Evolutionary conservation across 2,797 vertebrate species (phyloP).

Genomic region (Orestias chungarensis): DNA sequence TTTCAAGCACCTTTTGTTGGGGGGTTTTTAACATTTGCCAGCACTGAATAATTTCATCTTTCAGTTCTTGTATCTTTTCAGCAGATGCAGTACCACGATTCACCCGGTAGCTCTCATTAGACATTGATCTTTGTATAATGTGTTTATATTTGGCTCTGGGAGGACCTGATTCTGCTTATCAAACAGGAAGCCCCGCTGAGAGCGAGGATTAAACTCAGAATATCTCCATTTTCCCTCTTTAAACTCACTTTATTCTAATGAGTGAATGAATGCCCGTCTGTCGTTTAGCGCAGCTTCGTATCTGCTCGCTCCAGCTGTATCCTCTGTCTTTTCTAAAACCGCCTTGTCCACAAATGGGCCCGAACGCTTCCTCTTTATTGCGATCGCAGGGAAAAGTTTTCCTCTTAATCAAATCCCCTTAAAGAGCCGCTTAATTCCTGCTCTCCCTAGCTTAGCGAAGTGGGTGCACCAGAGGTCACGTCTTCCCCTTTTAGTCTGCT

Average conservation of each 20-base stretch:
- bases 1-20: no score
- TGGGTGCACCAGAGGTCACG: constrained; percentile 25
- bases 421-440: constrained; percentile 22
- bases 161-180: constrained; percentile 19
- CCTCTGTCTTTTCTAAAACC: background rate
- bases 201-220: constrained; percentile 24
- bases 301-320: background rate
- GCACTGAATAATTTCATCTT: background rate
- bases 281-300: background rate
- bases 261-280: constrained; percentile 3
- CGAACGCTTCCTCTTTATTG: background rate
- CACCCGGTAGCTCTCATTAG: background rate
- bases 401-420: constrained; percentile 35
- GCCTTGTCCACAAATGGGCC: constrained; percentile 1
- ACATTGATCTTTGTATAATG: constrained; percentile 30
- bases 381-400: constrained; percentile 19
- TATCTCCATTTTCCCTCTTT: constrained; percentile 23
- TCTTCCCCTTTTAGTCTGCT: constrained; percentile 39
- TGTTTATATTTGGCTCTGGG: constrained; percentile 36
- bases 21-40: background rate
- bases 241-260: constrained; percentile 34
- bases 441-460: constrained; percentile 18
- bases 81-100: background rate
- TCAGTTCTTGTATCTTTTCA: no score
- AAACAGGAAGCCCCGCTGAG: constrained; percentile 12